Evolutionary conservation across 2,888 invertebrate genomes (phyloP), one percentile per base, ranked within the genome.

Genomic region (Taenaris catops): DNA sequence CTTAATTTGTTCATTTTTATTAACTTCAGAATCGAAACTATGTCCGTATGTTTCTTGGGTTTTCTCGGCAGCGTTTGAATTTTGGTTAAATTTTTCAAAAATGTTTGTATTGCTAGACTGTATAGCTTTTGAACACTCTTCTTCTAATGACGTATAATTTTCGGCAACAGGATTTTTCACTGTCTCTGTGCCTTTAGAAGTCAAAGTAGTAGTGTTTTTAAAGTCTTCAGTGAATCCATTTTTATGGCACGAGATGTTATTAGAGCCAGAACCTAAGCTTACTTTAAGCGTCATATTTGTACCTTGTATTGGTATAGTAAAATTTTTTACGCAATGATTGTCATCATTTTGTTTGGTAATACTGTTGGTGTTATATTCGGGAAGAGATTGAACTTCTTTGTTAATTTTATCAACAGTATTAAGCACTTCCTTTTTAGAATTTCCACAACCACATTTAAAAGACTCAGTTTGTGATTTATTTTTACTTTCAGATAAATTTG

Each of bases 251-350:
- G 11, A 19, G 4, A 14, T 2, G 12, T 16, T 28, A 23, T 28
- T 10, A 4, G 28, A 23, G 12, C 16, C 38, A 21, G 53, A 42
- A 4, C 50, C 53, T 31, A 58, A 44, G 18, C 51, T 51, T n/a
- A 80, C 71, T 51, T 62, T 69, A 4, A 83, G 55, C 9, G 66
- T 76, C 78, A 84, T 80, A 44, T 81, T 81, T 21, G 83, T 83
- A n/a, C 80, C 81, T 48, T 72, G 58, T 41, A 83, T 73, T 7
- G 84, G 83, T 46, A 81, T 71, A 3, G 61, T 60, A 35, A 63
- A 76, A 38, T 78, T 64, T 32, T 65, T 63, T 32, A 49, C 29
- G 20, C 35, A 33, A 32, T 43, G 38, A 14, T 25, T 14, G 19
- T 33, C 24, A 1, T 40, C 5, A 1, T 5, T 23, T 23, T 32